These are phyloP conservation scores for Galeruca laticollis DNA, from an alignment of 2,888 invertebrate genomes.

Conservation along the genomic window DNA sequence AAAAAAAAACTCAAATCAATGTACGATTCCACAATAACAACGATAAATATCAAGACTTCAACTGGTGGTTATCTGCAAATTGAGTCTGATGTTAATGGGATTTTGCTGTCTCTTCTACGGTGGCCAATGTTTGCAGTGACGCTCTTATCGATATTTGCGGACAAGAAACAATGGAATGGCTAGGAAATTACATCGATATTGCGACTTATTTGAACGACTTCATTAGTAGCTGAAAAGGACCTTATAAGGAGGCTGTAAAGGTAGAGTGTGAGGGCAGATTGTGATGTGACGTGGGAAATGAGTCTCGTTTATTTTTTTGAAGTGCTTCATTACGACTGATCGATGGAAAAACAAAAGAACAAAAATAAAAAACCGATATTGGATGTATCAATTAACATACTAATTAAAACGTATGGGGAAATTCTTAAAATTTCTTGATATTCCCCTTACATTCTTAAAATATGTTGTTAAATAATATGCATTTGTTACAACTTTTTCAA, in stretches of 20 bases:
- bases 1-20: slow-evolving; percentile 5
- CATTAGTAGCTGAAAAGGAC: slow-evolving; percentile 26
- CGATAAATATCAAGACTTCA: slow-evolving; percentile 22
- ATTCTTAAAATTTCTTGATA: too few relatives aligned
- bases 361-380: too few relatives aligned
- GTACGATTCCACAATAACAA: slow-evolving; percentile 14
- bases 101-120: slow-evolving; percentile 50
- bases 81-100: slow-evolving; percentile 50
- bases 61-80: slow-evolving; percentile 47
- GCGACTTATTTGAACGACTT: slow-evolving; percentile 41
- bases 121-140: slow-evolving; percentile 41
- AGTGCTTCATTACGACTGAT: too few relatives aligned
- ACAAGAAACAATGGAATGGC: slow-evolving; percentile 43
- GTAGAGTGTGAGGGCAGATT: slow-evolving; percentile 1
- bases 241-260: slow-evolving; percentile 13
- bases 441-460: too few relatives aligned
- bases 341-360: too few relatives aligned
- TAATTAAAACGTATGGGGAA: too few relatives aligned
- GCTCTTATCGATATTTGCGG: slow-evolving; percentile 48
- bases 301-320: neutral
- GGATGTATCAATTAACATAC: too few relatives aligned
- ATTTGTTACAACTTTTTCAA: too few relatives aligned
- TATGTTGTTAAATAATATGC: too few relatives aligned
- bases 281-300: slow-evolving; percentile 18
- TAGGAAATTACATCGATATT: slow-evolving; percentile 43